These are phyloP conservation scores for Austrofundulus limnaeus DNA, from an alignment of 2,113 vertebrate genomes.

Conservation along the genomic window DNA sequence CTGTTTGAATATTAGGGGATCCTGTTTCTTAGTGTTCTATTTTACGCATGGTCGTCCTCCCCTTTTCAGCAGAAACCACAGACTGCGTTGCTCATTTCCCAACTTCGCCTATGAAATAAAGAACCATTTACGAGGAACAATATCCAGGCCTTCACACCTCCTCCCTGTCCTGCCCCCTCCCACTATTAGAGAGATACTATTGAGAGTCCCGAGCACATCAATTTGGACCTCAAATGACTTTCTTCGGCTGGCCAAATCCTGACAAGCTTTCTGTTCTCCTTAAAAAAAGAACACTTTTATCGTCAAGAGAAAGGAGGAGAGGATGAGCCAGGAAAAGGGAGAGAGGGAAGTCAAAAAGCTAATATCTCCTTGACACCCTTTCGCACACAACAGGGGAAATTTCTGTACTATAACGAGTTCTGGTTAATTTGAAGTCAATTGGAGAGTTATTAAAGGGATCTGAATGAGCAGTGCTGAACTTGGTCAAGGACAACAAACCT, in stretches of 20 bases:
- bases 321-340: slow-evolving; percentile 49
- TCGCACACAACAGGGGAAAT: slow-evolving; percentile 75
- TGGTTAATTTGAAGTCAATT: slow-evolving; percentile 83
- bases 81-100: slow-evolving; percentile 52
- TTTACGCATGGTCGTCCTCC: slow-evolving; percentile 60
- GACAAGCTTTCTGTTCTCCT: slow-evolving; percentile 76
- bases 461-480: slow-evolving; percentile 76
- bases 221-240: slow-evolving; percentile 76
- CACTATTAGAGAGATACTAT: slow-evolving; percentile 67
- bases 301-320: slow-evolving; percentile 67
- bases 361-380: slow-evolving; percentile 78
- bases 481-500: slow-evolving; percentile 79
- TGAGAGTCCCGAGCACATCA: slow-evolving; percentile 67
- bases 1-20: slow-evolving; percentile 52
- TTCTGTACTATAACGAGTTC: slow-evolving; percentile 80
- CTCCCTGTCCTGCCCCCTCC: slow-evolving; percentile 44
- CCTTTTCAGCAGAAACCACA: slow-evolving; percentile 10
- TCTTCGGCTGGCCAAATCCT: slow-evolving; percentile 75
- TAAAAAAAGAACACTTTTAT: slow-evolving; percentile 73
- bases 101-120: slow-evolving; percentile 69
- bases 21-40: slow-evolving; percentile 59
- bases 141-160: slow-evolving; percentile 53
- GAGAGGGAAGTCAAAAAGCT: slow-evolving; percentile 69
- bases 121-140: slow-evolving; percentile 71
- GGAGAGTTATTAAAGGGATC: slow-evolving; percentile 82